Evolutionary conservation across 1,140 invertebrate species (phyloP).

Genomic region (Drosophila sechellia): DNA sequence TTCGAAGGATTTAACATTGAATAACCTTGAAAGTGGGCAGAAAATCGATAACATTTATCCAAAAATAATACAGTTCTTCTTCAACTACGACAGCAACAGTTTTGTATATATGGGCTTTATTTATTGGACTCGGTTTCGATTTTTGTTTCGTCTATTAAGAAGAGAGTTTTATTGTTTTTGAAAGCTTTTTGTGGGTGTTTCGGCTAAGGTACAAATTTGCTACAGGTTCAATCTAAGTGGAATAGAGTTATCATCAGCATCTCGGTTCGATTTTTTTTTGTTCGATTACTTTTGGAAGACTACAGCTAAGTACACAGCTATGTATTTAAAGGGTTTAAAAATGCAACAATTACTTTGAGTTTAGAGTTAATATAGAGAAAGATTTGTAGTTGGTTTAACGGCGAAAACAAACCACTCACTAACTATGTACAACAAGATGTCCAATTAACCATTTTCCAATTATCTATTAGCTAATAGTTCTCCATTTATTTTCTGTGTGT

Average conservation of each 20-base stretch:
- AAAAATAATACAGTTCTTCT: constrained; percentile 63
- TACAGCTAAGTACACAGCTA: constrained; percentile 67
- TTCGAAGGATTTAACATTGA: constrained; percentile 47
- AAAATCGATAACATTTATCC: constrained; percentile 62
- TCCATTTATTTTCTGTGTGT: constrained; percentile 6
- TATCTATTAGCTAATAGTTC: constrained; percentile 29
- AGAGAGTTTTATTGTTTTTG: constrained; percentile 38
- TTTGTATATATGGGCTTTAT: not conserved
- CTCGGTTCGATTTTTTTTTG: constrained; percentile 10
- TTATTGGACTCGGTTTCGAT: constrained; percentile 18
- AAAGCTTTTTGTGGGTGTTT: constrained; percentile 71
- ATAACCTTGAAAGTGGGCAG: constrained; percentile 25
- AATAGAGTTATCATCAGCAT: constrained; percentile 35
- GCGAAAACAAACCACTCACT: constrained; percentile 25
- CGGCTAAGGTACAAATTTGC: constrained; percentile 79
- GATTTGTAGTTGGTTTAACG: constrained; percentile 37
- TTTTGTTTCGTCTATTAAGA: constrained; percentile 11
- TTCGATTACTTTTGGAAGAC: constrained; percentile 59
- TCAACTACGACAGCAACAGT: constrained; percentile 8
- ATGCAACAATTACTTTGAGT: constrained; percentile 58
- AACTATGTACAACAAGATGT: constrained; percentile 41
- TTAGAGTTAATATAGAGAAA: constrained; percentile 41
- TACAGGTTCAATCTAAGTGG: constrained; percentile 67
- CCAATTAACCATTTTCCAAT: constrained; percentile 16
- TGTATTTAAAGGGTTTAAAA: constrained; percentile 39